Evolutionary conservation across 2,113 vertebrate species (phyloP), one percentile per base, ranked within the genome.

Genomic region (Phrynocephalus versicolor): DNA sequence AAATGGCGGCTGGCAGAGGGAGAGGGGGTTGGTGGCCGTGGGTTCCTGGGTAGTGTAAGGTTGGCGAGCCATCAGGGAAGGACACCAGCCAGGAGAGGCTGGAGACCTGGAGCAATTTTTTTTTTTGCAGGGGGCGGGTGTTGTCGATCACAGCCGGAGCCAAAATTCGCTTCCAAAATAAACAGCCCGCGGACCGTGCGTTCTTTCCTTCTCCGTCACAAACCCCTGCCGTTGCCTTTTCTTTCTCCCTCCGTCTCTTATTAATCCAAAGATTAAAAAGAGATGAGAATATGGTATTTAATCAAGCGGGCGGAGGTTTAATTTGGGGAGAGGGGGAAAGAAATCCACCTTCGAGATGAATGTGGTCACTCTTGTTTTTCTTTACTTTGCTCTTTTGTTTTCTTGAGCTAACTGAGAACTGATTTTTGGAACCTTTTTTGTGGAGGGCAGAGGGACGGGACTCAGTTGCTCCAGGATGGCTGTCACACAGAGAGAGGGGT

Each of bases 1-100:
- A 92, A 88, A 91, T 92, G 85, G 91, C 94, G 87, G 94, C 92
- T 76, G 85, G 92, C 88, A 92, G 91, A 16, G 83, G 62, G 78
- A 13, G 21, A 84, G 15, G 5, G 23, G 39, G 45, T 39, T 45
- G 13, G 18, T 37, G 39, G 74, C 23, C 18, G 77, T 1, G 4
- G 85, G 5, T 8, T 41, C 58, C 19, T 77, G 23, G 21, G 23
- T 6, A 10, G 64, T 12, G 64, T 19, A 19, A 64, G 23, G 60
- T 64, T 19, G 6, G 16, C 5, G 60, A 25, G 21, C 60, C 60
- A 6, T 23, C 10, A 19, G 23, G 60, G 16, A 15, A 64, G 8
- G 60, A 25, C 18, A 45, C 37, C 82, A 62, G 65, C 35, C 10
- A 23, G 55, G 30, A 23, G 62, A n/a, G 55, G 5, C n/a, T 79